These are phyloP conservation scores for Conistra vaccinii DNA, from an alignment of 2,888 invertebrate genomes.

Conservation along the genomic window DNA sequence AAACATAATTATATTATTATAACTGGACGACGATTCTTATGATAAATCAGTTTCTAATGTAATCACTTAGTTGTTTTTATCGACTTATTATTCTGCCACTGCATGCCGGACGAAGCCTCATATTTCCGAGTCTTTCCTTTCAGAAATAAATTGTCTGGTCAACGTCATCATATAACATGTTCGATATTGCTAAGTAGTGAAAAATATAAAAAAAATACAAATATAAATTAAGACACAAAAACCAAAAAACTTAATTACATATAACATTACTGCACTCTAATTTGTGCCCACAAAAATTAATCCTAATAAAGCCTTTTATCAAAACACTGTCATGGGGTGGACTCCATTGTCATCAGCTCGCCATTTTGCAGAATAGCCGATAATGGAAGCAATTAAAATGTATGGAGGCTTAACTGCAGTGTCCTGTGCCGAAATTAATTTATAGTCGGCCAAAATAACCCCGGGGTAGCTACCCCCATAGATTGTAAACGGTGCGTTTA, in stretches of 20 bases:
- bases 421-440: conserved; percentile 89
- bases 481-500: conserved; percentile 79
- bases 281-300: conserved; percentile 70
- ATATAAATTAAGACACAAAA: not conserved
- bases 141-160: not conserved
- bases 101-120: too few relatives aligned
- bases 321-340: conserved; percentile 73
- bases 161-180: too few relatives aligned
- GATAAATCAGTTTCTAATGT: not conserved
- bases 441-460: conserved; percentile 88
- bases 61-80: not conserved
- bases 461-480: conserved; percentile 72
- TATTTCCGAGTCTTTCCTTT: too few relatives aligned
- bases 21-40: not conserved
- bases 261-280: conserved; percentile 32
- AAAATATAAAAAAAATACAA: too few relatives aligned
- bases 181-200: too few relatives aligned
- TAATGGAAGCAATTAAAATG: conserved; percentile 91
- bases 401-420: conserved; percentile 90
- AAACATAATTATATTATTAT: conserved; percentile 2
- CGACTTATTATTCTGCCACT: not conserved
- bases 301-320: conserved; percentile 77
- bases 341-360: conserved; percentile 84
- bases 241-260: conserved; percentile 22
- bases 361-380: conserved; percentile 87